Evolutionary conservation across 2,888 invertebrate genomes (phyloP).

Genomic region (Zonitis immaculata): DNA sequence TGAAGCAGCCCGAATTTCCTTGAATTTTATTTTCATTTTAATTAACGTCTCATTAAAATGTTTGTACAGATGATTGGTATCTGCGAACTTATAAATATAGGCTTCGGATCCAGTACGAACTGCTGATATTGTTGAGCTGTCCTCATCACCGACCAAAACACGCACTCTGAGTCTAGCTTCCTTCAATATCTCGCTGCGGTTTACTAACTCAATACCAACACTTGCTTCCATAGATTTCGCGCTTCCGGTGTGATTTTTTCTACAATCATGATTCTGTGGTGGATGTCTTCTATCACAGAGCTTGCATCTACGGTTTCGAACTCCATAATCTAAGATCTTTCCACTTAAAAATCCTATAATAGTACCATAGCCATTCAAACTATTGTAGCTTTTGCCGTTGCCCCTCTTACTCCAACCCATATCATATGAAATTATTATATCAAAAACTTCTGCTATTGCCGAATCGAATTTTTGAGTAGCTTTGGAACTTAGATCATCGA

Average conservation of each 20-base stretch:
- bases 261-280: background rate
- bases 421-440: background rate
- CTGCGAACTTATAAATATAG: no score
- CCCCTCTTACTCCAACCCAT: conserved; percentile 1
- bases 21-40: no score
- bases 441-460: background rate
- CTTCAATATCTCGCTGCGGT: background rate
- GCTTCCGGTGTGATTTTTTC: background rate
- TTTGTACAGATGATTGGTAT: no score
- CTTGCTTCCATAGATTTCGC: background rate
- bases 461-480: background rate
- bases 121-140: no score
- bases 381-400: background rate
- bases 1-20: no score
- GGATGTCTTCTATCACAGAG: background rate
- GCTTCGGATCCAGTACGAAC: no score
- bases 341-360: background rate
- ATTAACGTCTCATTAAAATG: no score
- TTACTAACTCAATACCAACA: background rate
- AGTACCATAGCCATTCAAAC: background rate
- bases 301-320: background rate
- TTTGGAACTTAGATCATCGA: no score
- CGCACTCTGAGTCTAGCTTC: background rate
- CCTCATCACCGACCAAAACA: background rate
- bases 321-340: background rate